Conservation (phyloP, 1,140 invertebrate species). For the Sycobia sp. region DNA sequence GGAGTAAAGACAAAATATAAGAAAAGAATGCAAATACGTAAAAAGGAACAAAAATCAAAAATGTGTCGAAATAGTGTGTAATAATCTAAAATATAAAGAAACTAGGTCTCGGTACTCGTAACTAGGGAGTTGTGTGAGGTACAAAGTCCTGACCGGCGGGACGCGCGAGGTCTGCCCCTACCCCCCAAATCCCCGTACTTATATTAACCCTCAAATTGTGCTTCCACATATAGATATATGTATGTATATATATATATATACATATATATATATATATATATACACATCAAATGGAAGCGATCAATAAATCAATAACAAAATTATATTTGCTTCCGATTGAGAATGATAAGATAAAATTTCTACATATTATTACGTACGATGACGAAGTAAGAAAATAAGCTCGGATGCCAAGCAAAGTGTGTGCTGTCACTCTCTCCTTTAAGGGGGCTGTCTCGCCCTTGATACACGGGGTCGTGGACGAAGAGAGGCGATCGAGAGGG, state of each 20-base stretch:
- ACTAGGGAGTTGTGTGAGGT: slow-evolving; percentile 65
- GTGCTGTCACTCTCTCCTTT: slow-evolving; percentile 31
- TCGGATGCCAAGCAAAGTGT: slow-evolving; percentile 32
- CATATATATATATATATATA: no score
- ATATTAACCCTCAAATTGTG: no score
- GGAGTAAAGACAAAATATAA: no score
- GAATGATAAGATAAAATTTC: slow-evolving; percentile 13
- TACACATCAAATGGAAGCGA: no score
- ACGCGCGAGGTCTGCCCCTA: slow-evolving; percentile 60
- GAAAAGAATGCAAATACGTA: no score
- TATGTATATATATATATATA: no score
- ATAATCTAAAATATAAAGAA: no score
- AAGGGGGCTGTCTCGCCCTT: slow-evolving; percentile 15
- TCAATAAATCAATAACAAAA: slow-evolving; percentile 32
- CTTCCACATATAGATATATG: no score
- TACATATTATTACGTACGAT: slow-evolving; percentile 28
- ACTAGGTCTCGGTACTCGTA: slow-evolving; percentile 64
- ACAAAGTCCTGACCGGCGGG: slow-evolving; percentile 63
- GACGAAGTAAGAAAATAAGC: slow-evolving; percentile 32
- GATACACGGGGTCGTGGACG: background rate
- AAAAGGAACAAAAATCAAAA: no score
- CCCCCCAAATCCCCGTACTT: slow-evolving; percentile 61
- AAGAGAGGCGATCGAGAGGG: background rate
- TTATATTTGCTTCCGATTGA: slow-evolving; percentile 26
- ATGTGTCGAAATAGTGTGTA: no score